Base-by-base conservation (phyloP, 2,888 invertebrate genomes). In the Erebia epiphron region DNA sequence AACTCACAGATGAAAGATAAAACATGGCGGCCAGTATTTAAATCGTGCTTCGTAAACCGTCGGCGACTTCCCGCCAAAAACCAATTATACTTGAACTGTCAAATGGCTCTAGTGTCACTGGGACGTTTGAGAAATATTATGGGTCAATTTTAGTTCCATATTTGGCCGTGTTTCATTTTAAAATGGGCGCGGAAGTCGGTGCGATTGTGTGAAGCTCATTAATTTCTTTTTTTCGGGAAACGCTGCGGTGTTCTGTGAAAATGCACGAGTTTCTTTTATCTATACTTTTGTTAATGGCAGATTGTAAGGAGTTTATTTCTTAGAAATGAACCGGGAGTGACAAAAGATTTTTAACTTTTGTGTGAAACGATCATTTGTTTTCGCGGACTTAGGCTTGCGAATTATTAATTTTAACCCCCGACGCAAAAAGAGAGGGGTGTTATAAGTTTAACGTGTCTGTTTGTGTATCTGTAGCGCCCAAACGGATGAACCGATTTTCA, bases 11-110 rank as follows among this genome's bases (percentile, higher is more conserved):
- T 90, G 83, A 78, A 79, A 89, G 90, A 91, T 90, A 90, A 88
- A 86, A 86, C 85, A 86, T 85, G 86, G 85, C 84, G 83, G 76
- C 67, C 77, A 82, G 87, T 88, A 89, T 90, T 91, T 89, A 89
- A 90, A 91, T 89, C 88, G 87, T 85, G 86, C 82, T 77, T 73
- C 75, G 78, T 78, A 76, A 76, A 76, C 73, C 77, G 73, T 63
- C 83, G 81, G 79, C 81, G 79, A 83, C 86, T 85, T 84, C 84
- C 85, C 82, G 80, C 76, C 75, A 73, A 61, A 74, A 77, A 69
- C 87, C 84, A 82, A 70, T 70, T 41, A 78, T 79, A 76, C 73
- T 75, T 80, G 86, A 84, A 72, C 84, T 74, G 68, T 76, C 75
- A 72, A 74, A 63, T 70, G 79, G 73, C 70, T 72, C 69, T 73